Percentiles rank a stretch among this genome's conserved stretches.
These are phyloP conservation scores for Passer domesticus DNA, from an alignment of 2,113 vertebrate species.

Conservation along the genomic window DNA sequence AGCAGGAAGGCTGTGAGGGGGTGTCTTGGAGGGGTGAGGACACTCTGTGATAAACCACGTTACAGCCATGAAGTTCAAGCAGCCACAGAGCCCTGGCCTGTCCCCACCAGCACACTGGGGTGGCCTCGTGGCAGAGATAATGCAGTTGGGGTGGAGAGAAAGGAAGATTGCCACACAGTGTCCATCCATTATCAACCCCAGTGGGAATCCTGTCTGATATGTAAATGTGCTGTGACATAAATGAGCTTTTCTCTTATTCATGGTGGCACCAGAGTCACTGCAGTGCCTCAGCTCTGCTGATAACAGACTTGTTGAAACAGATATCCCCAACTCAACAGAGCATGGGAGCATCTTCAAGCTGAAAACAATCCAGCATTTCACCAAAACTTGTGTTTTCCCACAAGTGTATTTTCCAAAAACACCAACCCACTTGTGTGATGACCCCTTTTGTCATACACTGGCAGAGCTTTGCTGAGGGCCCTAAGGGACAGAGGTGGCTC, in stretches of 20 bases:
- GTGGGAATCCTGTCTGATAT: neutral
- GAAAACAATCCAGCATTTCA: neutral
- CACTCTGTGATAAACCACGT: neutral
- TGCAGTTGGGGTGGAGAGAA: neutral
- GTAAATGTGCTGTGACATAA: neutral
- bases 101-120: neutral
- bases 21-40: neutral
- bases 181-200: neutral
- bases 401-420: neutral
- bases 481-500: neutral
- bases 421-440: neutral
- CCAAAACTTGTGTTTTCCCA: neutral
- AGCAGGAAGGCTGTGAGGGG: neutral
- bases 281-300: neutral
- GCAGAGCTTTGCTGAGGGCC: neutral
- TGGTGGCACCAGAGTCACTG: neutral
- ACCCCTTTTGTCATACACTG: neutral
- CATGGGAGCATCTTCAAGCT: neutral
- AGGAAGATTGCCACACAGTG: neutral
- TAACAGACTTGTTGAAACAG: neutral
- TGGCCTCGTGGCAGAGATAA: neutral
- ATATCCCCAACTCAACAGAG: neutral
- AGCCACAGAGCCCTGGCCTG: neutral
- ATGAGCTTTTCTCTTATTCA: constrained; percentile 9
- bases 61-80: neutral